Base-by-base conservation (phyloP, 2,113 vertebrate species). In the Pavo muticus region DNA sequence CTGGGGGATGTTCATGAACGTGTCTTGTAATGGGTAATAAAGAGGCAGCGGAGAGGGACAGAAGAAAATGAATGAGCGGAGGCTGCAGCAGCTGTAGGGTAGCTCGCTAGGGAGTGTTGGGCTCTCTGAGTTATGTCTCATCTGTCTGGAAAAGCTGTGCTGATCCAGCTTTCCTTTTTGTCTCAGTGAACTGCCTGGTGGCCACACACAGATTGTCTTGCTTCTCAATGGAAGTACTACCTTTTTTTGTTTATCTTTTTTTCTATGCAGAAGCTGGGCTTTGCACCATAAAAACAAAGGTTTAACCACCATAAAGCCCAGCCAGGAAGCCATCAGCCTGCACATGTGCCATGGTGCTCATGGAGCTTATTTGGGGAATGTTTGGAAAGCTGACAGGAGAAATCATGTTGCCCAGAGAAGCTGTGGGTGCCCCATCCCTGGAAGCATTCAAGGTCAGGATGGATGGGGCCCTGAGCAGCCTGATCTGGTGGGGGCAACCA, bases 111-210 rank as follows among this genome's bases (percentile, higher is more conserved):
- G 90, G 61, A 80, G 90, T 10, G 25, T 40, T 40, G 73, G 42
- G 45, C 1, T 0, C 60, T 87, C 89, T 94, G 87, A 96, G 84
- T 89, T 94, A 95, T 25, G 57, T 37, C 40, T 91, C 65, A 76
- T 75, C 79, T 95, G 95, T 93, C 83, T 95, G 91, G 90, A 93
- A 96, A 95, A 93, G 88, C 40, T 84, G 72, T 67, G 84, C 44
- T 52, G 40, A 84, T 74, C 90, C 20, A 84, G 65, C 72, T 90
- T 89, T 88, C 50, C 42, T 94, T 88, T 95, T 72, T 88, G 72
- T 95, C 69, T 77, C 39, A 69, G 61, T 35, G 69, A 84, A 80
- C 75, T 86, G 78, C 64, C 91, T 50, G 83, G 64, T 87, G 93
- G 82, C 94, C 90, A 90, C 88, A 88, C 85, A 93, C 79, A 42